These are phyloP conservation scores for Prinia subflava DNA, from an alignment of 2,113 vertebrate genomes.

Conservation along the genomic window DNA sequence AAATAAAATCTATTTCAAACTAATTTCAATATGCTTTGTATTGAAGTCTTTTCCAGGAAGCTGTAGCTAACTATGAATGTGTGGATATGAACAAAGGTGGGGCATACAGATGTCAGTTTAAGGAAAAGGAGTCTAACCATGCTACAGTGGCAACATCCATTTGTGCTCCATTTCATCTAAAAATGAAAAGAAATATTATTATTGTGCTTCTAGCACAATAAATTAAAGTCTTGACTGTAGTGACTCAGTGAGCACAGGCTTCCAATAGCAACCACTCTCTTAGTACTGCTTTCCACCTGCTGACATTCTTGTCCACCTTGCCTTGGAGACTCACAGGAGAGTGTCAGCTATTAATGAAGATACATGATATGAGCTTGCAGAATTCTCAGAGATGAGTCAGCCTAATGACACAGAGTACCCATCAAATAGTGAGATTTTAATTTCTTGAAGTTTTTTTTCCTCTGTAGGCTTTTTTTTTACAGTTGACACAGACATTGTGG, in stretches of 20 bases:
- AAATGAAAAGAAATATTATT: neutral
- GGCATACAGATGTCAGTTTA: neutral
- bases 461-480: neutral
- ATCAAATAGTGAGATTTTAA: neutral
- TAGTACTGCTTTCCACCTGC: neutral
- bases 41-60: neutral
- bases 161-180: neutral
- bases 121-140: neutral
- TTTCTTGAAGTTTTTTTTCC: neutral
- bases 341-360: neutral
- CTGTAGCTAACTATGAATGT: neutral
- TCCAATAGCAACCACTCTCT: neutral
- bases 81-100: neutral
- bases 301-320: neutral
- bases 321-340: neutral
- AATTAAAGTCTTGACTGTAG: neutral
- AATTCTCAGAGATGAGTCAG: neutral
- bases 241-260: neutral
- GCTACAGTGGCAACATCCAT: rapidly evolving
- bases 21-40: neutral
- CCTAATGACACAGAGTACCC: neutral
- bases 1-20: neutral
- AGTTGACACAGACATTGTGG: neutral
- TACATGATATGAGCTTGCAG: neutral
- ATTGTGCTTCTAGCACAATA: neutral